phyloP scores from a whole-genome alignment of 2,113 vertebrate genomes.

The Dicentrarchus labrax region DNA sequence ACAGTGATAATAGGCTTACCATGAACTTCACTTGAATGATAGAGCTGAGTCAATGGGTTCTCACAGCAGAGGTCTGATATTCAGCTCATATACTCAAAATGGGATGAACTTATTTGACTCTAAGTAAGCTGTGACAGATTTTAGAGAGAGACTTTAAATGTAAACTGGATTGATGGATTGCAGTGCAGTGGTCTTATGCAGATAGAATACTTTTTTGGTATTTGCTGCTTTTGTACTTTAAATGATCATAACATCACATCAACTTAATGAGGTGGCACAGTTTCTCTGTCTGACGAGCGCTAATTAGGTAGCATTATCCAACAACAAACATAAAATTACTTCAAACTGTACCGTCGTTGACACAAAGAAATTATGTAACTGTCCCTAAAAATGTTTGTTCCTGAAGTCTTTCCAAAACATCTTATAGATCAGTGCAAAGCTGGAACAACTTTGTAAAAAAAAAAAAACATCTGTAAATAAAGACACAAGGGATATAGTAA shows the following conservation, averaged over 20 bases:
- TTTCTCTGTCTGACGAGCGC: background rate
- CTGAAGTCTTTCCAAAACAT: background rate
- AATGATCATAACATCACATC: background rate
- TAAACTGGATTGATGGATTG: background rate
- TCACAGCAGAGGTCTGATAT: background rate
- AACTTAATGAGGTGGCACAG: background rate
- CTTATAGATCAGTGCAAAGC: background rate
- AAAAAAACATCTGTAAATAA: background rate
- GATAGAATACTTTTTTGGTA: background rate
- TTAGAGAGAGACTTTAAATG: background rate
- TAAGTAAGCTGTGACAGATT: background rate
- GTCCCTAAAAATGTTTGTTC: conserved; percentile 17
- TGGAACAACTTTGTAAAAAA: background rate
- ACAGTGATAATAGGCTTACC: background rate
- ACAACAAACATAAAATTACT: conserved; percentile 25
- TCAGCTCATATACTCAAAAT: too few species aligned
- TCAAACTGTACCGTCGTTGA: background rate
- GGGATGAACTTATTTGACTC: background rate
- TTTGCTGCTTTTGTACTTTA: conserved; percentile 3
- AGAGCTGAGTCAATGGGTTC: background rate
- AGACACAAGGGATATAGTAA: background rate
- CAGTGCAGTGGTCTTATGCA: background rate
- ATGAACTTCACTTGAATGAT: conserved; percentile 2
- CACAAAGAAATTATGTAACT: conserved; percentile 1
- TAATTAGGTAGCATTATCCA: conserved; percentile 31